Evolutionary conservation across 2,113 vertebrate species (phyloP).

Genomic region (Phycodurus eques): DNA sequence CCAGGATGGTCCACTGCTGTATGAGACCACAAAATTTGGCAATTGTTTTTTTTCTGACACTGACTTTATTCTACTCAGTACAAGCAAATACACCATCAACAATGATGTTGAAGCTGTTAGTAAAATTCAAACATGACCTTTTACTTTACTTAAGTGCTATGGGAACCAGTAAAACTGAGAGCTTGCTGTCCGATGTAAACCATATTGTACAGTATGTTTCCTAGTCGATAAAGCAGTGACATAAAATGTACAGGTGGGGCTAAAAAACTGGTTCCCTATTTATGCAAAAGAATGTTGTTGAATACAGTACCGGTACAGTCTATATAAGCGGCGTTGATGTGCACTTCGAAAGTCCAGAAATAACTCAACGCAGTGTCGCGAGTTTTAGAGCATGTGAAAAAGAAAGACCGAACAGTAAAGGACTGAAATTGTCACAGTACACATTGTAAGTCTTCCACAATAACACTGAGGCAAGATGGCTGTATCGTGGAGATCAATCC

Average conservation of each 20-base stretch:
- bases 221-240: neutral
- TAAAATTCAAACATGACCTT: neutral
- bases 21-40: neutral
- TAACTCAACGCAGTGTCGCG: too few relatives aligned
- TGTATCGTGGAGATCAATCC: neutral
- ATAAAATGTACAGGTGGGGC: neutral
- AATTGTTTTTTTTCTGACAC: neutral
- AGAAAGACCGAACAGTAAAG: neutral
- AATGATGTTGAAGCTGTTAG: neutral
- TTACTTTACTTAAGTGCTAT: neutral
- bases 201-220: conserved; percentile 34
- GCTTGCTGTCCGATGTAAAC: conserved; percentile 44
- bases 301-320: too few relatives aligned
- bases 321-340: too few relatives aligned
- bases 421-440: neutral
- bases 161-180: conserved; percentile 25
- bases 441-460: neutral
- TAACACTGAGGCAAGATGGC: neutral
- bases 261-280: too few relatives aligned
- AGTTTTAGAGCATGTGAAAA: neutral
- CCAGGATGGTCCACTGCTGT: neutral
- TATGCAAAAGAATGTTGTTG: too few relatives aligned
- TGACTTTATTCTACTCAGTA: neutral
- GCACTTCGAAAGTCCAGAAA: too few relatives aligned
- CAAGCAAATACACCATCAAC: neutral